A percentile compares a stretch with the other conserved stretches of the same genome.
Conservation (phyloP, 1,140 invertebrate species). For the Pomacea maculata region DNA sequence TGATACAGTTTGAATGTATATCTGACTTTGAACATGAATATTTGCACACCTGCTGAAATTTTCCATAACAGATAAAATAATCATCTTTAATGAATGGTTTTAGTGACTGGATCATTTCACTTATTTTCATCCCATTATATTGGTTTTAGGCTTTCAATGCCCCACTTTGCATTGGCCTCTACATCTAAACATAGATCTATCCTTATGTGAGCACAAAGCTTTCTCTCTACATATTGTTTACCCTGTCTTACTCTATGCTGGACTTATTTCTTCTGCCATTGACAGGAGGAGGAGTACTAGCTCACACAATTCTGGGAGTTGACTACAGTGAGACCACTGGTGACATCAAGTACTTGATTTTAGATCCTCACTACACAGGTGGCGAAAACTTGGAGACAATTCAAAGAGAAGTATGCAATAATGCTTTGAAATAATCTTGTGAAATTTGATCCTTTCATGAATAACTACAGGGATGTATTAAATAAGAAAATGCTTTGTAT, state of each 20-base stretch:
- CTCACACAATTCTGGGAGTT: constrained; percentile 97
- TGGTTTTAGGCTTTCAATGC: too few relatives aligned
- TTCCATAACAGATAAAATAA: too few relatives aligned
- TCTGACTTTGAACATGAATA: too few relatives aligned
- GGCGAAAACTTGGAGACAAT: constrained; percentile 69
- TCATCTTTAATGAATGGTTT: too few relatives aligned
- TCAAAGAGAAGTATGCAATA: constrained; percentile 63
- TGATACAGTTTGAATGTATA: too few relatives aligned
- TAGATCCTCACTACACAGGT: constrained; percentile 98
- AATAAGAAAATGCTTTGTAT: too few relatives aligned
- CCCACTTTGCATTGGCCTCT: too few relatives aligned
- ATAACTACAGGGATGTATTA: too few relatives aligned
- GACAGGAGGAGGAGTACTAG: constrained; percentile 92
- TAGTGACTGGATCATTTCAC: too few relatives aligned
- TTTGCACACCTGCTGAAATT: too few relatives aligned
- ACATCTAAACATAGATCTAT: too few relatives aligned
- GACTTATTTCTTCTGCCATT: constrained; percentile 1
- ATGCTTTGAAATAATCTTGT: not conserved
- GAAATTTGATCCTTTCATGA: not conserved
- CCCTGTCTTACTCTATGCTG: not conserved
- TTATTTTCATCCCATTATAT: too few relatives aligned
- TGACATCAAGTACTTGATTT: constrained; percentile 87
- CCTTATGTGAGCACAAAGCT: not conserved
- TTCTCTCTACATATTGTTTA: not conserved
- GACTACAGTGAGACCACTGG: constrained; percentile 81